phyloP scores from a whole-genome alignment of 2,888 invertebrate genomes.

The Agrochola lota region DNA sequence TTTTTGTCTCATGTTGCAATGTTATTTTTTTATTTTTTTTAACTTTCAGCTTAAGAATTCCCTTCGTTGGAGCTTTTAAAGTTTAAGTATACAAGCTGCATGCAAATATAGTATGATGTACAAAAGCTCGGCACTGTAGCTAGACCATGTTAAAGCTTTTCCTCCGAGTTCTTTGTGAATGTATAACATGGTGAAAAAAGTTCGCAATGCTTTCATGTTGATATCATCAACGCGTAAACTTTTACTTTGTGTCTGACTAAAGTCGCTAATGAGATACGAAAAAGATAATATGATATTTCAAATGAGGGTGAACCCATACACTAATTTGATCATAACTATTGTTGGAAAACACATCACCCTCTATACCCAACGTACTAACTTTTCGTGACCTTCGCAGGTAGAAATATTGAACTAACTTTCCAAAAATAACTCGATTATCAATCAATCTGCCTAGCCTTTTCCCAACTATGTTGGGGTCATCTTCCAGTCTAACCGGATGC shows the following conservation, averaged over 20 bases:
- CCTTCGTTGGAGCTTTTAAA: slow-evolving; percentile 26
- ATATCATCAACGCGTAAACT: background rate
- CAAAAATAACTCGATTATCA: background rate
- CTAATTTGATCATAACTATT: background rate
- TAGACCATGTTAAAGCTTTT: slow-evolving; percentile 5
- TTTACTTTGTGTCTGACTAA: slow-evolving; percentile 5
- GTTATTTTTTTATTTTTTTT: background rate
- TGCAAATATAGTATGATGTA: slow-evolving; percentile 27
- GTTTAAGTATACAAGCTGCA: slow-evolving; percentile 9
- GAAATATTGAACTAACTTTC: background rate
- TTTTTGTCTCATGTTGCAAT: background rate
- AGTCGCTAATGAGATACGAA: slow-evolving; percentile 2
- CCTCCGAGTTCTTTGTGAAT: slow-evolving; percentile 29
- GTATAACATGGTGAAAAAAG: background rate
- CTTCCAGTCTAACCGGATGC: no score
- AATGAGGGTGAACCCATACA: background rate
- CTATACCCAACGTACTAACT: background rate
- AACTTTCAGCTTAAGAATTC: slow-evolving; percentile 14
- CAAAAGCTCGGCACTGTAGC: background rate
- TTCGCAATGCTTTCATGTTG: slow-evolving; percentile 2
- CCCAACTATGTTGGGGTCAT: no score
- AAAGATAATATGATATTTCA: background rate
- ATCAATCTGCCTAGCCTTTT: no score
- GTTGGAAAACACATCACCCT: background rate
- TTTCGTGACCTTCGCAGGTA: background rate